phyloP scores from a whole-genome alignment of 2,888 invertebrate genomes.

The Eupithecia vulgata region DNA sequence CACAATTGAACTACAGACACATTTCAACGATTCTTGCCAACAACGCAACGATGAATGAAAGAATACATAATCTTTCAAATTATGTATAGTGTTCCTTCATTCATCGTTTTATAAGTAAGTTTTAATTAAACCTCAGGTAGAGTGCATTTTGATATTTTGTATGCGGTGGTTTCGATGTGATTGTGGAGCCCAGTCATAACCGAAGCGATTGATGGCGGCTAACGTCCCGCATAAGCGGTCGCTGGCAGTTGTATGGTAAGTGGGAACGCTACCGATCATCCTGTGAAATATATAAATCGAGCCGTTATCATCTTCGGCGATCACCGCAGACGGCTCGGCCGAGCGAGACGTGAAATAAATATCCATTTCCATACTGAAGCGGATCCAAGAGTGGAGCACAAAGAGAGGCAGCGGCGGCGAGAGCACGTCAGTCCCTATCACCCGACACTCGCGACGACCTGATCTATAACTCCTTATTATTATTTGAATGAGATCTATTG shows the following conservation, averaged over 20 bases:
- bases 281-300: slow-evolving; percentile 82
- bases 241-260: slow-evolving; percentile 74
- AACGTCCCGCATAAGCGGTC: slow-evolving; percentile 63
- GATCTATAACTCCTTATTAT: slow-evolving; percentile 84
- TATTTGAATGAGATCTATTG: slow-evolving; percentile 84
- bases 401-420: slow-evolving; percentile 57
- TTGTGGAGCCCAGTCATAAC: slow-evolving; percentile 34
- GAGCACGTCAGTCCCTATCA: slow-evolving; percentile 58
- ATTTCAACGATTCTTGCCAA: too few species aligned
- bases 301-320: slow-evolving; percentile 79
- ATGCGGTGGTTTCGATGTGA: slow-evolving; percentile 17
- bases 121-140: neutral
- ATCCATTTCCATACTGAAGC: slow-evolving; percentile 81
- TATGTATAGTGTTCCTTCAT: neutral
- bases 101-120: neutral
- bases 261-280: slow-evolving; percentile 79
- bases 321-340: slow-evolving; percentile 73
- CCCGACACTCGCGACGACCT: slow-evolving; percentile 51
- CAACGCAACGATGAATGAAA: too few species aligned
- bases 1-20: neutral
- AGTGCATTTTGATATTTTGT: neutral
- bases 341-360: slow-evolving; percentile 77
- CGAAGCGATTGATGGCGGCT: slow-evolving; percentile 44
- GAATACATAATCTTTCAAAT: too few species aligned
- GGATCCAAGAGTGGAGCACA: slow-evolving; percentile 61